Percentiles rank a stretch among this genome's conserved stretches.
phyloP scores from a whole-genome alignment of 2,888 invertebrate species.

The Heterodera filipjevi region DNA sequence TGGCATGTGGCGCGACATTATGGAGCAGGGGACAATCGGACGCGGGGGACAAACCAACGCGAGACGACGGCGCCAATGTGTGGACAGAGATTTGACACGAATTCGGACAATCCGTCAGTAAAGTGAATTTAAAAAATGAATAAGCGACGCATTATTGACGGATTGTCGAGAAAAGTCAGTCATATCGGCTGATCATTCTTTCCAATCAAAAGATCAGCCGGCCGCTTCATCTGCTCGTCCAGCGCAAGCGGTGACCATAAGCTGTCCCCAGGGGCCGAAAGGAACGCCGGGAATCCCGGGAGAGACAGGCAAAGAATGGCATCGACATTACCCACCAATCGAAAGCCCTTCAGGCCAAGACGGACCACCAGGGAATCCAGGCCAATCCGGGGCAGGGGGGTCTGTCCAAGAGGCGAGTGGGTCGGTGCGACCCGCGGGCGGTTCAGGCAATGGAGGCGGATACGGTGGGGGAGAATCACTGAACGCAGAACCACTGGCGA shows the following conservation, averaged over 20 bases:
- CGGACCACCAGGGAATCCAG: background rate
- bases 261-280: conserved; percentile 51
- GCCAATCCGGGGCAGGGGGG: background rate
- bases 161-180: background rate
- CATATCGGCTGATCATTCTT: background rate
- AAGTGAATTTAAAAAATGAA: too few species aligned
- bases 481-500: background rate
- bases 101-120: too few species aligned
- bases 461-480: background rate
- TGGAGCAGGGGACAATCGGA: conserved; percentile 47
- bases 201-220: background rate
- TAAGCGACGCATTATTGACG: too few species aligned
- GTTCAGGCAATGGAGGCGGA: background rate
- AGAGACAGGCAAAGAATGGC: background rate
- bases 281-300: conserved; percentile 33
- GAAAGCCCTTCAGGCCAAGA: background rate
- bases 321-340: too few species aligned
- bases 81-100: background rate
- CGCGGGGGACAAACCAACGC: conserved; percentile 33
- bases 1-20: conserved; percentile 53
- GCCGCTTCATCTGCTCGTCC: conserved; percentile 32
- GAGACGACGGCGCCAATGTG: conserved; percentile 44
- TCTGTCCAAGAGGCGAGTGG: background rate
- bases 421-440: background rate
- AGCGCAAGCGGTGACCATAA: conserved; percentile 17